phyloP scores from a whole-genome alignment of 2,888 invertebrate genomes.

The Hypomecis atomaria region DNA sequence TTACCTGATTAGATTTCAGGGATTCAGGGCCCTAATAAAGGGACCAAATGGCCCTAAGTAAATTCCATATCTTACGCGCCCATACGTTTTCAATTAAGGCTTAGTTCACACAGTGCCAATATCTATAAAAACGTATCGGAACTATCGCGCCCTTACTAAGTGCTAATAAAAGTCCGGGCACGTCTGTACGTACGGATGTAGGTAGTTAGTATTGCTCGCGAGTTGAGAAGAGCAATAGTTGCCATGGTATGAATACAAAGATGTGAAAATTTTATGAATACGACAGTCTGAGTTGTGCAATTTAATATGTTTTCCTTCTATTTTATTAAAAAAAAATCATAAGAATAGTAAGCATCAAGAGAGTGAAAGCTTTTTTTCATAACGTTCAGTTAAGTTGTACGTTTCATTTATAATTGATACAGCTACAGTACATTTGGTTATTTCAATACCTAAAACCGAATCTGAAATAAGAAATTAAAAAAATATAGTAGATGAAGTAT shows the following conservation, averaged over 20 bases:
- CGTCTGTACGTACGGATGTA: slow-evolving; percentile 17
- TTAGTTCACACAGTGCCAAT: slow-evolving; percentile 15
- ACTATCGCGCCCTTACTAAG: slow-evolving; percentile 6
- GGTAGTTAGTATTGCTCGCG: slow-evolving; percentile 25
- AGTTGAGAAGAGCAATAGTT: slow-evolving; percentile 22
- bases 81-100: slow-evolving; percentile 21
- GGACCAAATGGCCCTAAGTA: not conserved
- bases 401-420: no score
- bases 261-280: slow-evolving; percentile 4
- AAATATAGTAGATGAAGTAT: no score
- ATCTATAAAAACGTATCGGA: slow-evolving; percentile 29
- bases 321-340: no score
- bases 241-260: slow-evolving; percentile 9
- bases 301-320: not conserved
- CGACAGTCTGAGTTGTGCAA: not conserved
- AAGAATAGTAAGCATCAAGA: no score
- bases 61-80: slow-evolving; percentile 3
- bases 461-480: no score
- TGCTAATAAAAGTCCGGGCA: slow-evolving; percentile 29
- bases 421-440: no score
- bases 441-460: no score
- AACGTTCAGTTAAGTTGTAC: no score
- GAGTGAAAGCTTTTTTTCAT: no score
- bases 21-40: not conserved
- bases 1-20: not conserved